A percentile compares a stretch with the other conserved stretches of the same genome.
These are phyloP conservation scores for Botia almorhae DNA, from an alignment of 2,797 vertebrate species.

Conservation along the genomic window DNA sequence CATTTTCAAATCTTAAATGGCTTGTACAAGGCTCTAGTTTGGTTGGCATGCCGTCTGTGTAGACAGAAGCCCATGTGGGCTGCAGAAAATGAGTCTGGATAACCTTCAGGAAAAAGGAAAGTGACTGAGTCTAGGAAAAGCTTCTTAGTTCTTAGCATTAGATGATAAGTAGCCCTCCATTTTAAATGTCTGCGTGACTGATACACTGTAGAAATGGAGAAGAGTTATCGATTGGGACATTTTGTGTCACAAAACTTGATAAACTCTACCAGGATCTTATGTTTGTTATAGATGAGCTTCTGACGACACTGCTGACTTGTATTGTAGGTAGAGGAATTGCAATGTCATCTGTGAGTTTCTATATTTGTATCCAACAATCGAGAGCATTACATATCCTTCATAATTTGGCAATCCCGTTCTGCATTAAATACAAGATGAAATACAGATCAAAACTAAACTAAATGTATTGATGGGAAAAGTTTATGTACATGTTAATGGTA, in stretches of 20 bases:
- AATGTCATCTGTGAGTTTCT: neutral
- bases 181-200: neutral
- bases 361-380: neutral
- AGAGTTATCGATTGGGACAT: neutral
- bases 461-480: neutral
- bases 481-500: neutral
- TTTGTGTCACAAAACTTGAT: neutral
- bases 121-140: neutral
- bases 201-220: neutral
- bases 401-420: neutral
- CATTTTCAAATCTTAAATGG: neutral
- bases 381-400: neutral
- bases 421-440: neutral
- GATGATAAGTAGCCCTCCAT: neutral
- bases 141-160: neutral
- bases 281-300: neutral
- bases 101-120: neutral
- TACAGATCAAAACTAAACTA: neutral
- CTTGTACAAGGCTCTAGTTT: neutral
- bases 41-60: neutral
- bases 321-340: neutral
- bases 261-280: neutral
- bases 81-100: neutral
- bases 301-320: neutral
- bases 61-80: slow-evolving; percentile 24